Conservation (phyloP, 2,113 vertebrate species). For the Pteronura brasiliensis region DNA sequence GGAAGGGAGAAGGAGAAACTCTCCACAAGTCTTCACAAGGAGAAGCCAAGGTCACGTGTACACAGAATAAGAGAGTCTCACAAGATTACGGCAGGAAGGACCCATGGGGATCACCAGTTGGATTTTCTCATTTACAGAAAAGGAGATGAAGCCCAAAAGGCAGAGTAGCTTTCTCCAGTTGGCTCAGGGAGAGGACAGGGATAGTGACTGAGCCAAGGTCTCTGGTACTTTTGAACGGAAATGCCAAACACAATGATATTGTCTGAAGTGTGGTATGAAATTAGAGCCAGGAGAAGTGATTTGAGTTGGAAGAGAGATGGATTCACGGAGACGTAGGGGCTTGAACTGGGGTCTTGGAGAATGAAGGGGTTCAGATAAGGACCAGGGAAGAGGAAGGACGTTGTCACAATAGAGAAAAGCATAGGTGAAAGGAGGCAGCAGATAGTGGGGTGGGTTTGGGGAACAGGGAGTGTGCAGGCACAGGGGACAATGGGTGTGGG, state of each 20-base stretch:
- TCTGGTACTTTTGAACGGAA: not conserved
- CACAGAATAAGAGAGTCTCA: not conserved
- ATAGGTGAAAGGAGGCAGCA: not conserved
- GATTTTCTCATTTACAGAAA: not conserved
- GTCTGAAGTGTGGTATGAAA: not conserved
- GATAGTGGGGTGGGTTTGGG: not conserved
- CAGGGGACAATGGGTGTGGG: not conserved
- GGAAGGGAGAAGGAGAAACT: not conserved
- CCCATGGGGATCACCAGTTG: not conserved
- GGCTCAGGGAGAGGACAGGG: not conserved
- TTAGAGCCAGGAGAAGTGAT: not conserved
- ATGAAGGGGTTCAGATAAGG: not conserved
- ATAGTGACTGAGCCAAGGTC: not conserved
- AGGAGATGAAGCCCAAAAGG: not conserved
- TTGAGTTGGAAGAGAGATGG: not conserved
- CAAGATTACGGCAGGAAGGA: not conserved
- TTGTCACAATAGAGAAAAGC: not conserved
- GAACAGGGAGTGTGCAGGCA: too few relatives aligned
- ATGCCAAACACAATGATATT: not conserved
- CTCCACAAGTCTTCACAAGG: too few relatives aligned
- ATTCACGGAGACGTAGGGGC: not conserved
- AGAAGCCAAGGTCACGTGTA: not conserved
- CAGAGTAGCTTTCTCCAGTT: not conserved
- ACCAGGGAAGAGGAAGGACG: not conserved
- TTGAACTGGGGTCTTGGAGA: not conserved